Conservation (phyloP, 1,140 invertebrate species). For the Cepaea nemoralis region DNA sequence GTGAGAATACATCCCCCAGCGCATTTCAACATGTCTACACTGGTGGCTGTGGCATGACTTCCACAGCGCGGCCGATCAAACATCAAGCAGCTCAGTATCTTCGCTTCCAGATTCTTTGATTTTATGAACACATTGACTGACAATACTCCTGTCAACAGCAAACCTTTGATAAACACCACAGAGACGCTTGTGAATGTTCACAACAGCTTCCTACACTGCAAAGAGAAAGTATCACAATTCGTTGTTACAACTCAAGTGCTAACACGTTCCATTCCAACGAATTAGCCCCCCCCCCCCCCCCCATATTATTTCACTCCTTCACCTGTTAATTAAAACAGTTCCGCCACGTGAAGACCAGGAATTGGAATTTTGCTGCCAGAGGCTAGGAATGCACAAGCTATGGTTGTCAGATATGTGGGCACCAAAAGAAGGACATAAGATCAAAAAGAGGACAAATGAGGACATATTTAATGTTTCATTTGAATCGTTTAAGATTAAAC, state of each 20-base stretch:
- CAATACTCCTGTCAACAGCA: background rate
- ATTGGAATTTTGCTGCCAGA: too few relatives aligned
- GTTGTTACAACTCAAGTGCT: background rate
- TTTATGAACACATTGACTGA: background rate
- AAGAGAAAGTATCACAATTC: background rate
- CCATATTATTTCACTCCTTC: too few relatives aligned
- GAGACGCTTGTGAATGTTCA: background rate
- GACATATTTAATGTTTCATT: too few relatives aligned
- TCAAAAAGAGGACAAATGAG: too few relatives aligned
- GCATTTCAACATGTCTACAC: background rate
- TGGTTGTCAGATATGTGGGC: too few relatives aligned
- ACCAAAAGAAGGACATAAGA: too few relatives aligned
- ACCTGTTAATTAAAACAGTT: too few relatives aligned
- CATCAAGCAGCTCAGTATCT: background rate
- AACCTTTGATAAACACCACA: background rate
- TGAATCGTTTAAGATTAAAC: too few relatives aligned
- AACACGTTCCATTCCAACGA: background rate
- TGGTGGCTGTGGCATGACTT: constrained; percentile 15
- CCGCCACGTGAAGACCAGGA: too few relatives aligned
- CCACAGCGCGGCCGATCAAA: too few relatives aligned
- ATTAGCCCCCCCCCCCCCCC: too few relatives aligned
- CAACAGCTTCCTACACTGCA: background rate
- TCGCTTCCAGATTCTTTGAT: background rate
- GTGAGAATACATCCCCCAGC: background rate
- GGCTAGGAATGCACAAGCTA: too few relatives aligned